Evolutionary conservation across 2,797 vertebrate species (phyloP).

Genomic region (Sorex maritimensis): DNA sequence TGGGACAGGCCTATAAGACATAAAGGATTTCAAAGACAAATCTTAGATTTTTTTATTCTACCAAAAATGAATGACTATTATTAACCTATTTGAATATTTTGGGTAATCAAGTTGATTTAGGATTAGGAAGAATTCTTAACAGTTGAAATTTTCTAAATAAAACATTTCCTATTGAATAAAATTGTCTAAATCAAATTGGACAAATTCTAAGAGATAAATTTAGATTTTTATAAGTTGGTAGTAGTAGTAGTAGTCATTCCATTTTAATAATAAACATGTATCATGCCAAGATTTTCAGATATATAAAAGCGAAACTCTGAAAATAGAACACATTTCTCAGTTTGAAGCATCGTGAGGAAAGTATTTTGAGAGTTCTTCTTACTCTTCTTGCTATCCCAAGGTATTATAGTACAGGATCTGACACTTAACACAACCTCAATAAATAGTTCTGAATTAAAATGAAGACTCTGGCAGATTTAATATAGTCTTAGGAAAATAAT

Average conservation of each 20-base stretch:
- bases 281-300: neutral
- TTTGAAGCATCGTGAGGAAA: conserved; percentile 12
- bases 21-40: neutral
- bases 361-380: conserved; percentile 25
- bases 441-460: conserved; percentile 57
- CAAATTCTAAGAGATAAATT: neutral
- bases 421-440: conserved; percentile 27
- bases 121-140: neutral
- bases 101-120: neutral
- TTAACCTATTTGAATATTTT: neutral
- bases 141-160: conserved; percentile 7
- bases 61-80: neutral
- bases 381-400: neutral
- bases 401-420: neutral
- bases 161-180: neutral
- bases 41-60: neutral
- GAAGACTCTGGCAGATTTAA: conserved; percentile 64
- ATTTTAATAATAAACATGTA: neutral
- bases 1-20: neutral
- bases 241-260: neutral
- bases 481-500: conserved; percentile 67
- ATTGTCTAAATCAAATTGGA: neutral
- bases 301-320: neutral
- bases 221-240: neutral
- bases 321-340: neutral